Evolutionary conservation across 1,140 invertebrate genomes (phyloP).

Genomic region (Aphis craccivora): DNA sequence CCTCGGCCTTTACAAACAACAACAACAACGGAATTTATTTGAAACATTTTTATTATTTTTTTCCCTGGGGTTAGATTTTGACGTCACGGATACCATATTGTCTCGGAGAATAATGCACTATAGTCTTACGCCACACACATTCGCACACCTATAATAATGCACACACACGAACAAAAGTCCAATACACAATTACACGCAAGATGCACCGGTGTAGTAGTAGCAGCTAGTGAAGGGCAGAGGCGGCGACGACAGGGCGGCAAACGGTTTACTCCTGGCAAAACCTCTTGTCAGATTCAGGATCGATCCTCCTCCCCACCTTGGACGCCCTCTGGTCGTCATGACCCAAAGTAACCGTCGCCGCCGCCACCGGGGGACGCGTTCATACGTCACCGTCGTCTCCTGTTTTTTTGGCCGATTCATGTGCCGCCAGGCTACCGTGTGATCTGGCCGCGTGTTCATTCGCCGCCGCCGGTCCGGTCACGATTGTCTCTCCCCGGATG

Average conservation of each 20-base stretch:
- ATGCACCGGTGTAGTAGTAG: neutral
- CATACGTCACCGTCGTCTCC: constrained; percentile 31
- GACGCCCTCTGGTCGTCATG: constrained; percentile 56
- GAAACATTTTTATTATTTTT: constrained; percentile 2
- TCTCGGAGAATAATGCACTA: neutral
- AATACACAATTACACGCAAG: neutral
- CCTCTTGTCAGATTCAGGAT: constrained; percentile 52
- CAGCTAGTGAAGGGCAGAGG: neutral
- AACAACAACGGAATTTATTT: neutral
- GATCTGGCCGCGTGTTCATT: constrained; percentile 51
- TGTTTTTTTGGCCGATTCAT: constrained; percentile 47
- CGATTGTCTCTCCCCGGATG: neutral
- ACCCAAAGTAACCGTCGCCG: constrained; percentile 54
- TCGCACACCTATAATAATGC: neutral
- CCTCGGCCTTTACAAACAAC: neutral
- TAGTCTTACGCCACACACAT: neutral
- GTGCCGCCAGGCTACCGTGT: constrained; percentile 53
- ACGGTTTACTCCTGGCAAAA: constrained; percentile 32
- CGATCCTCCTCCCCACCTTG: constrained; percentile 52
- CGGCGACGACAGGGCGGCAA: constrained; percentile 29
- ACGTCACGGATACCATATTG: neutral
- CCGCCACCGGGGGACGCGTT: constrained; percentile 26
- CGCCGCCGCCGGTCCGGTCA: neutral
- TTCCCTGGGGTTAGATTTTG: neutral
- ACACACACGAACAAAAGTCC: neutral